Conservation (phyloP, 2,797 vertebrate genomes). For the Anableps anableps region DNA sequence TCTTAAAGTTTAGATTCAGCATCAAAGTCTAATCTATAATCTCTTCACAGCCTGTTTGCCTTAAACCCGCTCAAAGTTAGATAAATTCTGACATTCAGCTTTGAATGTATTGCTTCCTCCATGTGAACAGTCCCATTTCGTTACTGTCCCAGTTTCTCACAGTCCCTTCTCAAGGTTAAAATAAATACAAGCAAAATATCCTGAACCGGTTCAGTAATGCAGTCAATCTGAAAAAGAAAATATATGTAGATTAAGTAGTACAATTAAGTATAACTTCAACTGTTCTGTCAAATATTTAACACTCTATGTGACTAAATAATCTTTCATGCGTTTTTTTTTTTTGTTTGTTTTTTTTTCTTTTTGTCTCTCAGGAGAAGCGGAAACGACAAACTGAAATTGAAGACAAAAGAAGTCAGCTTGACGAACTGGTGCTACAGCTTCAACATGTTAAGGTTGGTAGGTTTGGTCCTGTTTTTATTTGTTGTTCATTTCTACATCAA, state of each 20-base stretch:
- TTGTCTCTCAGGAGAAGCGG: constrained; percentile 88
- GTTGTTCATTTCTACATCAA: background rate
- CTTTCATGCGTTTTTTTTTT: background rate
- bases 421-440: constrained; percentile 94
- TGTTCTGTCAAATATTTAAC: background rate
- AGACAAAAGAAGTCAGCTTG: constrained; percentile 93
- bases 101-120: constrained; percentile 41
- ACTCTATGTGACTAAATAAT: background rate
- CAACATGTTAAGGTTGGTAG: constrained; percentile 94
- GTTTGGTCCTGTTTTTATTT: constrained; percentile 15
- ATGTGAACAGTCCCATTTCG: background rate
- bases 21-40: constrained; percentile 40
- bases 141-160: constrained; percentile 14
- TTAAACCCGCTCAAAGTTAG: constrained; percentile 20
- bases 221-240: background rate
- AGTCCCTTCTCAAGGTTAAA: constrained; percentile 2
- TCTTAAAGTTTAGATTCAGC: constrained; percentile 27
- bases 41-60: constrained; percentile 29
- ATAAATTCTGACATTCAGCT: constrained; percentile 51
- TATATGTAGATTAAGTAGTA: background rate
- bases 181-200: background rate
- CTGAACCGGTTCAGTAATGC: background rate
- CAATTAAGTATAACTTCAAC: background rate
- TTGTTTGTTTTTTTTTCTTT: background rate
- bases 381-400: constrained; percentile 97